A percentile compares a stretch with the other conserved stretches of the same genome.
phyloP scores from a whole-genome alignment of 2,113 vertebrate genomes.

The Engraulis encrasicolus region DNA sequence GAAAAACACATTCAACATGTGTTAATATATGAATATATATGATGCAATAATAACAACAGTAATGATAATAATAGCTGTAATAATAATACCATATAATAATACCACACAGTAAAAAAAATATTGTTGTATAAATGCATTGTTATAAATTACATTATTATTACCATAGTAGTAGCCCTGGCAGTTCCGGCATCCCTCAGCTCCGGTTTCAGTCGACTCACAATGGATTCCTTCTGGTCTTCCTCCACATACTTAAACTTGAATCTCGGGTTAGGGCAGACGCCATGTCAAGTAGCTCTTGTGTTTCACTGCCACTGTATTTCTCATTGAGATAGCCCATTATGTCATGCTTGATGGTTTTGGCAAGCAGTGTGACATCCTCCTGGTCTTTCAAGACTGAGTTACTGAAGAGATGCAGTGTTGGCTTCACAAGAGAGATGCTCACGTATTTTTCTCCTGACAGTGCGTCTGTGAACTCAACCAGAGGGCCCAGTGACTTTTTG shows the following conservation, averaged over 20 bases:
- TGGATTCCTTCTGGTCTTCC: slow-evolving; percentile 12
- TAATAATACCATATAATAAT: too few relatives aligned
- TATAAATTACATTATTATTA: too few relatives aligned
- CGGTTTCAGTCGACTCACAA: too few relatives aligned
- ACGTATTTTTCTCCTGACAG: too few relatives aligned
- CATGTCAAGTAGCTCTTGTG: slow-evolving; percentile 29
- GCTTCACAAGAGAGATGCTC: slow-evolving; percentile 7
- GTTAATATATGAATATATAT: not conserved
- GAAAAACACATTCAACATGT: not conserved
- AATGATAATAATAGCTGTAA: too few relatives aligned
- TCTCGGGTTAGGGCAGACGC: slow-evolving; percentile 2
- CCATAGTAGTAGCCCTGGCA: too few relatives aligned
- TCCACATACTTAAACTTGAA: slow-evolving; percentile 18
- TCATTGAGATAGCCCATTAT: not conserved
- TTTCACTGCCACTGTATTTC: slow-evolving; percentile 18
- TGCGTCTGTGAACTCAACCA: too few relatives aligned
- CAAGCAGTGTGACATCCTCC: slow-evolving; percentile 10
- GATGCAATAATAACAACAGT: not conserved
- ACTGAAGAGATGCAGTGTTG: slow-evolving; percentile 11
- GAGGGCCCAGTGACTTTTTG: slow-evolving; percentile 30
- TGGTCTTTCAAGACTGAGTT: slow-evolving; percentile 20
- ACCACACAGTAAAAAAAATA: not conserved
- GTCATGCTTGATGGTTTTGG: not conserved
- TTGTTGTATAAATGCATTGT: not conserved
- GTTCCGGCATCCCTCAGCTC: too few relatives aligned